Percentiles rank a stretch among this genome's conserved stretches.
phyloP scores from a whole-genome alignment of 2,113 vertebrate species.

The Recurvirostra avosetta region DNA sequence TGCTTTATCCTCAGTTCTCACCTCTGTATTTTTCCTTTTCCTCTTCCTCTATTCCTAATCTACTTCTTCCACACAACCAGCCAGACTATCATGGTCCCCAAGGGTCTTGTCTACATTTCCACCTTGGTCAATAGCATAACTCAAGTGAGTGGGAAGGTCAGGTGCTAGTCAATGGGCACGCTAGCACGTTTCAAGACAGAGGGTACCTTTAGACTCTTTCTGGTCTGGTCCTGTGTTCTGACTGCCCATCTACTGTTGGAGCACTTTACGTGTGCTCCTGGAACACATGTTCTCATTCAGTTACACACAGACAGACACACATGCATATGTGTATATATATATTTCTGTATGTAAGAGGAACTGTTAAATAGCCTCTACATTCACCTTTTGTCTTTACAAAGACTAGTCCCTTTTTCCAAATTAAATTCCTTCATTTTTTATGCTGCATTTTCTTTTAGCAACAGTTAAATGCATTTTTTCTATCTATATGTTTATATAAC shows the following conservation, averaged over 20 bases:
- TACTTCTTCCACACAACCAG: background rate
- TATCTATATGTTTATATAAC: background rate
- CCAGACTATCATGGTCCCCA: background rate
- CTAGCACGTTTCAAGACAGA: background rate
- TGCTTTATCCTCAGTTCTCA: background rate
- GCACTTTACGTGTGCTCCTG: rapidly evolving
- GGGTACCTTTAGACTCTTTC: rapidly evolving
- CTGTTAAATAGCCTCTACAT: background rate
- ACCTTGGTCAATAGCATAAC: background rate
- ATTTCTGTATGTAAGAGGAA: background rate
- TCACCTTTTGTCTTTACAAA: background rate
- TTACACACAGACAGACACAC: rapidly evolving
- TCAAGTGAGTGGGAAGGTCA: background rate
- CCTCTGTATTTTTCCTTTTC: background rate
- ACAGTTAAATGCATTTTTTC: background rate
- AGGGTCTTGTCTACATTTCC: background rate
- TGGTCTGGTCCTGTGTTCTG: background rate
- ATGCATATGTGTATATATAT: background rate
- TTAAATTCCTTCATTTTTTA: background rate
- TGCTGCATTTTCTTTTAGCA: background rate
- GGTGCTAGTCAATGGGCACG: rapidly evolving
- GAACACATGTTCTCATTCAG: background rate
- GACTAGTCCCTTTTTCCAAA: background rate
- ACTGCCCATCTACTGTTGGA: background rate
- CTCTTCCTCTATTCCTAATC: background rate